phyloP scores from a whole-genome alignment of 2,888 invertebrate species.

The Fragum sueziense region DNA sequence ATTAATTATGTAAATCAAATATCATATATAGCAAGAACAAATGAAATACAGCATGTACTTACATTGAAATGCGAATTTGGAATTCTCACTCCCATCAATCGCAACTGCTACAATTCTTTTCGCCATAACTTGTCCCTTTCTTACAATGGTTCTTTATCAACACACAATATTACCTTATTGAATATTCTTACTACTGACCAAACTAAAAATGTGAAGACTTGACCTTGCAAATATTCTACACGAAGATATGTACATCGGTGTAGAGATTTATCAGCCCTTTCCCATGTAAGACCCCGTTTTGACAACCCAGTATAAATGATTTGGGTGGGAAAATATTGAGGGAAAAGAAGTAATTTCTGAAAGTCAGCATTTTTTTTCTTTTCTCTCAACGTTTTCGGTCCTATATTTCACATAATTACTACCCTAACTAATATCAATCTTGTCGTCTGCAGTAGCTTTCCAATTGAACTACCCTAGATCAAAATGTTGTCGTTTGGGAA shows the following conservation, averaged over 20 bases:
- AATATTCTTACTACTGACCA: no score
- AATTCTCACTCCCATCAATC: conserved; percentile 58
- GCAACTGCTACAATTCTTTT: conserved; percentile 44
- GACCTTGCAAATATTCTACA: not conserved
- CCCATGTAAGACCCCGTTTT: not conserved
- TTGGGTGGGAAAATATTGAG: not conserved
- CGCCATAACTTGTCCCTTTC: not conserved
- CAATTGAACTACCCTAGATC: no score
- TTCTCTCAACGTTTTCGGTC: not conserved
- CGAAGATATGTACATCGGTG: not conserved
- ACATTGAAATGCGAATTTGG: conserved; percentile 58
- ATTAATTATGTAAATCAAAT: no score
- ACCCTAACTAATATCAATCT: no score
- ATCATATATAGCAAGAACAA: no score
- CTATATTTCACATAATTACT: no score
- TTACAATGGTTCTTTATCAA: not conserved
- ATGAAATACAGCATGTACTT: conserved; percentile 38
- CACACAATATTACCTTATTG: not conserved
- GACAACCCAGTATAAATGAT: not conserved
- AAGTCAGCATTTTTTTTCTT: not conserved
- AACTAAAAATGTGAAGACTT: not conserved
- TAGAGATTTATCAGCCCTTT: not conserved
- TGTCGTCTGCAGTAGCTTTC: not conserved
- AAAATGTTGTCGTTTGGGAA: no score
- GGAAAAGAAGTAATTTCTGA: not conserved